Evolutionary conservation across 1,140 invertebrate genomes (phyloP).

Genomic region (Orius laevigatus): DNA sequence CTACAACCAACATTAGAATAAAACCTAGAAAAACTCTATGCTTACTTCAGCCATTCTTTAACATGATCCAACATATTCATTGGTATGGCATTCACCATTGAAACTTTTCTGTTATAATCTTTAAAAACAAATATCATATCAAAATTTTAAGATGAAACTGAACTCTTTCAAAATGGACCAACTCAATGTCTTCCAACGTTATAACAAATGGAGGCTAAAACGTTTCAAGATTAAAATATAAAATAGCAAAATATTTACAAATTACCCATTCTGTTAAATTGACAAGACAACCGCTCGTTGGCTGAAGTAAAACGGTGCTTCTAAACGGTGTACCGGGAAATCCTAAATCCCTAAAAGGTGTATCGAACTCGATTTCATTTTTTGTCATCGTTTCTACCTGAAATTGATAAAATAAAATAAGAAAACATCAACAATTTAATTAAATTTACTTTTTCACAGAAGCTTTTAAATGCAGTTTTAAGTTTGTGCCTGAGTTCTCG

Average conservation of each 20-base stretch:
- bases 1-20: conserved; percentile 31
- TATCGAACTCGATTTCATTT: conserved; percentile 95
- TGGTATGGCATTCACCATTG: conserved; percentile 95
- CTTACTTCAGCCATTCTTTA: conserved; percentile 96
- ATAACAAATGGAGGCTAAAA: conserved; percentile 91
- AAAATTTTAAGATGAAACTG: conserved; percentile 98
- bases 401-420: conserved; percentile 10
- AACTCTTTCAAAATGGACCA: conserved; percentile 98
- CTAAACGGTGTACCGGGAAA: conserved; percentile 96
- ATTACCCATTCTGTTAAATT: conserved; percentile 92
- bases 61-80: conserved; percentile 98
- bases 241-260: not conserved
- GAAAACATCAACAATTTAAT: not conserved
- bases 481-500: conserved; percentile 89
- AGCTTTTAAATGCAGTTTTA: conserved; percentile 94
- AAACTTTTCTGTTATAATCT: conserved; percentile 85
- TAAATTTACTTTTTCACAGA: conserved; percentile 70
- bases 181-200: conserved; percentile 89
- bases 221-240: too few species aligned
- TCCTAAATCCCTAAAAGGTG: conserved; percentile 91
- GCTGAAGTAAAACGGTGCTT: conserved; percentile 89
- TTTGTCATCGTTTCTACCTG: conserved; percentile 88
- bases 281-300: conserved; percentile 90
- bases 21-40: conserved; percentile 13
- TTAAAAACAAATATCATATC: conserved; percentile 99